Percentiles rank a stretch among this genome's conserved stretches.
phyloP scores from a whole-genome alignment of 2,888 invertebrate genomes.

The Macrophya annulata region DNA sequence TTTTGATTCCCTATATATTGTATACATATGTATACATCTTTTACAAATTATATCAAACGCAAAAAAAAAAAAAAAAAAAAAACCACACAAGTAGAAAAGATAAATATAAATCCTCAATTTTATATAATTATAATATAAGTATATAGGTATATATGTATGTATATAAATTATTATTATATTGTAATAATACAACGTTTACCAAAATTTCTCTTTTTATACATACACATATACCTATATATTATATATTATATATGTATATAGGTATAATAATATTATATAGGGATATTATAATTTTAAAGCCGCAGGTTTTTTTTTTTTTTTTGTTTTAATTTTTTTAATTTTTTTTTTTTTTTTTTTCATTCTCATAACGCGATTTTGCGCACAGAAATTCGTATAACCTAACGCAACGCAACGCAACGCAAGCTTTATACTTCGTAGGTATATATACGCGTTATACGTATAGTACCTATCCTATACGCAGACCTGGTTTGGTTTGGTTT shows the following conservation, averaged over 20 bases:
- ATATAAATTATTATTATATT: background rate
- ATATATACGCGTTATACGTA: conserved; percentile 5
- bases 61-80: too few relatives aligned
- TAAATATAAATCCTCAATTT: too few relatives aligned
- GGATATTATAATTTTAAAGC: conserved; percentile 1
- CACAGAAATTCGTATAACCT: background rate
- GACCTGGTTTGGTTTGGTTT: background rate
- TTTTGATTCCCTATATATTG: too few relatives aligned
- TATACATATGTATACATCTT: too few relatives aligned
- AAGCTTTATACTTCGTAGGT: background rate
- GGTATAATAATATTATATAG: background rate
- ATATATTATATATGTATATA: background rate
- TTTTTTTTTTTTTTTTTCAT: too few relatives aligned
- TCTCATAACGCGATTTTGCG: background rate
- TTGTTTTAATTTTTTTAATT: too few relatives aligned
- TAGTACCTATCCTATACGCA: background rate
- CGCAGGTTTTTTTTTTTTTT: conserved; percentile 18
- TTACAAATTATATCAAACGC: too few relatives aligned
- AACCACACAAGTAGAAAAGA: too few relatives aligned
- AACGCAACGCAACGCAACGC: background rate
- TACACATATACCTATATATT: background rate
- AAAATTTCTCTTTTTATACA: background rate
- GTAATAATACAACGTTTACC: background rate
- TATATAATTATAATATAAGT: background rate
- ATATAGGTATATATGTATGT: too few relatives aligned